phyloP scores from a whole-genome alignment of 2,888 invertebrate species.

The Nezara viridula region DNA sequence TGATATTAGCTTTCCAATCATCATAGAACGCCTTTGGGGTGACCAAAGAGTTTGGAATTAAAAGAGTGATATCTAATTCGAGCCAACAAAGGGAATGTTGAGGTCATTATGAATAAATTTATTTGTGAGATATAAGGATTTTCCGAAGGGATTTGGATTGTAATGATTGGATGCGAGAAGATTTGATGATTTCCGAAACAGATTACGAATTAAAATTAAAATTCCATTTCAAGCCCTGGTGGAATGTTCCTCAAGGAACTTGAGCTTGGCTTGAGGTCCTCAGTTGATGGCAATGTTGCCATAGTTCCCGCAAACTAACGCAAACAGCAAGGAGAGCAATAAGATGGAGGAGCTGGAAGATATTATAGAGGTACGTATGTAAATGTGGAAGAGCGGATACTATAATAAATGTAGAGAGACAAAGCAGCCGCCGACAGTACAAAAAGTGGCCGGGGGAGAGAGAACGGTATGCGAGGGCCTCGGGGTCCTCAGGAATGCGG shows the following conservation, averaged over 20 bases:
- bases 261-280: background rate
- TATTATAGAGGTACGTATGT: conserved; percentile 39
- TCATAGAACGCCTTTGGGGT: too few relatives aligned
- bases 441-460: conserved; percentile 59
- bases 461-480: conserved; percentile 66
- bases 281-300: background rate
- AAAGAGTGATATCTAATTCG: too few relatives aligned
- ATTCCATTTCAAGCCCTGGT: too few relatives aligned
- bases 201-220: too few relatives aligned
- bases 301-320: background rate
- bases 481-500: conserved; percentile 57
- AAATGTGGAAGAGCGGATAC: background rate
- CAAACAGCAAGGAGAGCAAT: background rate
- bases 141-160: too few relatives aligned
- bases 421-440: conserved; percentile 34
- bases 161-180: too few relatives aligned
- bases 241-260: background rate
- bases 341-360: background rate
- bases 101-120: too few relatives aligned
- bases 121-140: too few relatives aligned
- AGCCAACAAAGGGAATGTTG: too few relatives aligned
- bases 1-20: too few relatives aligned
- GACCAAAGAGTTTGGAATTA: too few relatives aligned
- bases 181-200: too few relatives aligned
- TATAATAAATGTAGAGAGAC: conserved; percentile 19